These are phyloP conservation scores for Hippoglossus stenolepis DNA, from an alignment of 2,113 vertebrate genomes.

Conservation along the genomic window DNA sequence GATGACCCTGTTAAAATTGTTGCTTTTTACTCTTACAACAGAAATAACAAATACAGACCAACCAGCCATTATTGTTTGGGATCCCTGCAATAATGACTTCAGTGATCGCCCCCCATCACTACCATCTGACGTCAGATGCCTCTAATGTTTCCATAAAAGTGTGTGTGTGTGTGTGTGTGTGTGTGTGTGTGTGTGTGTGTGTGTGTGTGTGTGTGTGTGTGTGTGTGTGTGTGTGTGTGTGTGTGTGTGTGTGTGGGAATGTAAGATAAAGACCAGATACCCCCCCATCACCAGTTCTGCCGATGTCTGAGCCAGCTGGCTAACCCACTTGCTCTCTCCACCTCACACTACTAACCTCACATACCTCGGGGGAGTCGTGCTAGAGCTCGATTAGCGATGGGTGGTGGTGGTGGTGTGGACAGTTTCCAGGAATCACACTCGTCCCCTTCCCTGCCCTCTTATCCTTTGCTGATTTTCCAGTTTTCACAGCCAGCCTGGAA, in stretches of 20 bases:
- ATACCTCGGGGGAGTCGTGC: slow-evolving; percentile 8
- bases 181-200: background rate
- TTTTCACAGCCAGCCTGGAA: slow-evolving; percentile 54
- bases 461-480: slow-evolving; percentile 57
- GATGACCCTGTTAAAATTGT: too few relatives aligned
- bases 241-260: background rate
- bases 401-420: slow-evolving; percentile 25
- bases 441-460: slow-evolving; percentile 23
- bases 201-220: background rate
- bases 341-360: slow-evolving; percentile 24
- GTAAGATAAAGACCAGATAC: slow-evolving; percentile 22
- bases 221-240: background rate
- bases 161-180: background rate
- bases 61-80: too few relatives aligned
- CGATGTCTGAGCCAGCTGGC: slow-evolving; percentile 49
- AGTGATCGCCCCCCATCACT: too few relatives aligned
- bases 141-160: background rate
- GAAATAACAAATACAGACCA: too few relatives aligned
- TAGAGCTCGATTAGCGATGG: slow-evolving; percentile 14
- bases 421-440: slow-evolving; percentile 48
- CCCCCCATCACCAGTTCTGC: slow-evolving; percentile 1
- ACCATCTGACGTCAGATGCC: too few relatives aligned
- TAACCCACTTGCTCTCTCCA: slow-evolving; percentile 33
- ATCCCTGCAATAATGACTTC: background rate
- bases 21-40: too few relatives aligned